Evolutionary conservation across 2,888 invertebrate genomes (phyloP).

Genomic region (Glyphotaelius pellucidus): DNA sequence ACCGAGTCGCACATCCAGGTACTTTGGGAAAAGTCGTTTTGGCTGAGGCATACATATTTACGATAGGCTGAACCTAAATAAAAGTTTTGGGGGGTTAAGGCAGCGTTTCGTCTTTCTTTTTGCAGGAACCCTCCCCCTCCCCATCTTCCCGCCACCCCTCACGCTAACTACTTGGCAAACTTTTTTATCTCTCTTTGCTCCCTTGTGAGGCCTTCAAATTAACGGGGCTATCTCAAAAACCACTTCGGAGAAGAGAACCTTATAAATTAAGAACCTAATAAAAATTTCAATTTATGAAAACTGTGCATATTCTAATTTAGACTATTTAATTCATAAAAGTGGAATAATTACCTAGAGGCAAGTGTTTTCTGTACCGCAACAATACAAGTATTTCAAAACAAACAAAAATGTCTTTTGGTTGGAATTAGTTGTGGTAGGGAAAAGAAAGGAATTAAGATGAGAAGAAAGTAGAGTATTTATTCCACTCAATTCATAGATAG

Average conservation of each 20-base stretch:
- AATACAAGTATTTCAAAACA: no score
- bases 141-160: constrained; percentile 44
- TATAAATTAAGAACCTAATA: neutral
- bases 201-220: constrained; percentile 42
- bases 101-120: constrained; percentile 48
- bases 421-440: no score
- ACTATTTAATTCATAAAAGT: no score
- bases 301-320: no score
- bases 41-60: constrained; percentile 62
- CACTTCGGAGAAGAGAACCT: neutral
- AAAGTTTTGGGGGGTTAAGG: constrained; percentile 54
- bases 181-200: constrained; percentile 64
- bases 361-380: no score
- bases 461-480: no score
- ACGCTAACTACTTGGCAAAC: constrained; percentile 65
- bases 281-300: no score
- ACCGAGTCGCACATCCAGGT: constrained; percentile 40
- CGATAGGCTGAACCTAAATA: constrained; percentile 64
- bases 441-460: no score
- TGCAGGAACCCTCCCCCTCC: constrained; percentile 6
- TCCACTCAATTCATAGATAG: no score
- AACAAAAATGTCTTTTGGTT: no score
- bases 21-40: constrained; percentile 56
- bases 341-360: no score
- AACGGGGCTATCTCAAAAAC: constrained; percentile 30